phyloP scores from a whole-genome alignment of 2,113 vertebrate genomes.

The Apodemus sylvaticus region DNA sequence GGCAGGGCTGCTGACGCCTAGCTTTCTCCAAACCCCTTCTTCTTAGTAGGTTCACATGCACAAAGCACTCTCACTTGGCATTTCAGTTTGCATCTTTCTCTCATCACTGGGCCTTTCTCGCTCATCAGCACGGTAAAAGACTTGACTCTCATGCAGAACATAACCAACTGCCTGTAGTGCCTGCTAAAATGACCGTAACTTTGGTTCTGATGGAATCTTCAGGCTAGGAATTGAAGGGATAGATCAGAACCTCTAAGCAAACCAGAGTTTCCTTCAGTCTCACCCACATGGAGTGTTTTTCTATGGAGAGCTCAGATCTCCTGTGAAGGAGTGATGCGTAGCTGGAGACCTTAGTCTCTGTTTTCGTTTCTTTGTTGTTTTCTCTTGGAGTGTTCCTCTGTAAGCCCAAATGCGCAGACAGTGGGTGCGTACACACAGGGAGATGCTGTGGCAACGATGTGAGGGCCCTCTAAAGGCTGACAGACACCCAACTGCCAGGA shows the following conservation, averaged over 20 bases:
- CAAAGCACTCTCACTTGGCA: not conserved
- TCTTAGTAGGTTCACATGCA: slow-evolving; percentile 43
- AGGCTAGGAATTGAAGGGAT: slow-evolving; percentile 55
- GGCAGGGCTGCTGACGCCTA: slow-evolving; percentile 4
- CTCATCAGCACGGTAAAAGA: slow-evolving; percentile 66
- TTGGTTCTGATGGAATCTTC: slow-evolving; percentile 58
- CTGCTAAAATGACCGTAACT: slow-evolving; percentile 39
- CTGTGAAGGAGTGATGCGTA: not conserved
- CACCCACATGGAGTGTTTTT: not conserved
- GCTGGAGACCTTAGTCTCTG: not conserved
- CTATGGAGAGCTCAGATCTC: not conserved
- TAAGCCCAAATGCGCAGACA: not conserved
- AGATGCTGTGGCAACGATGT: not conserved
- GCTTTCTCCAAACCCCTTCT: slow-evolving; percentile 46
- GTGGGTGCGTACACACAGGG: not conserved
- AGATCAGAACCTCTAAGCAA: slow-evolving; percentile 11
- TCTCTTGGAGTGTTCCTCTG: not conserved
- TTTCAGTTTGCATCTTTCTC: not conserved
- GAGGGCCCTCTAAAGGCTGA: not conserved
- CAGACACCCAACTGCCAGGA: not conserved
- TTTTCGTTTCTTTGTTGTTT: not conserved
- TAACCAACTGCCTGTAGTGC: not conserved
- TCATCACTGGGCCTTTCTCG: not conserved
- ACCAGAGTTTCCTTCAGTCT: not conserved
- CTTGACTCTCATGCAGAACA: slow-evolving; percentile 55